Conservation (phyloP, 37 sponge, comb jelly and placozoan genomes). For the Crambe crambe region DNA sequence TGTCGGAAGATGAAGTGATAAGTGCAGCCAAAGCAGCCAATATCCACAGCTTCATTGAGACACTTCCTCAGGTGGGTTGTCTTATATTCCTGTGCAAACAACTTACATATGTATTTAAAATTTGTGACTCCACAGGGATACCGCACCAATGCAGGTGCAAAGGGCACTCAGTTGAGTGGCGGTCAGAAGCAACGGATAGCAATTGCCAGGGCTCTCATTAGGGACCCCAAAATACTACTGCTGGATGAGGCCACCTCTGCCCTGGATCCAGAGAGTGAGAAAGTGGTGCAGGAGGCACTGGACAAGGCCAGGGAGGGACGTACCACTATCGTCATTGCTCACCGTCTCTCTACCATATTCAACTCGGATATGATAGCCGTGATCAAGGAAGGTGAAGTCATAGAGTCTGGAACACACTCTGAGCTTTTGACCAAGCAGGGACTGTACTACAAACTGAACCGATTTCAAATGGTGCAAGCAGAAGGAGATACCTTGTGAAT, state of each 20-base stretch:
- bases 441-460: conserved; percentile 44
- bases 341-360: conserved; percentile 87
- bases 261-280: conserved; percentile 84
- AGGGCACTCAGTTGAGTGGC: background rate
- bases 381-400: conserved; percentile 65
- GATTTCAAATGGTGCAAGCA: background rate
- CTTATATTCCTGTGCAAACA: background rate
- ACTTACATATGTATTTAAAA: background rate
- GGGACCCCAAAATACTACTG: background rate
- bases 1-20: conserved; percentile 82
- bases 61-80: conserved; percentile 78
- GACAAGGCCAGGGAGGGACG: conserved; percentile 65
- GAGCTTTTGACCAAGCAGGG: conserved; percentile 69
- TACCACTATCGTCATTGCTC: conserved; percentile 77
- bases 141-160: background rate
- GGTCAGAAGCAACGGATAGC: background rate
- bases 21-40: conserved; percentile 89
- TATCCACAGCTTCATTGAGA: conserved; percentile 84
- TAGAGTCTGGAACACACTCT: conserved; percentile 74
- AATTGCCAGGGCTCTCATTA: background rate
- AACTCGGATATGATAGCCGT: conserved; percentile 84
- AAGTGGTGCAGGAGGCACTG: conserved; percentile 88
- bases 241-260: conserved; percentile 81
- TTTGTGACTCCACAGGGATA: background rate
- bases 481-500: too few species aligned